These are phyloP conservation scores for Osedax fenrisi DNA, from an alignment of 2,888 invertebrate species.

Conservation along the genomic window DNA sequence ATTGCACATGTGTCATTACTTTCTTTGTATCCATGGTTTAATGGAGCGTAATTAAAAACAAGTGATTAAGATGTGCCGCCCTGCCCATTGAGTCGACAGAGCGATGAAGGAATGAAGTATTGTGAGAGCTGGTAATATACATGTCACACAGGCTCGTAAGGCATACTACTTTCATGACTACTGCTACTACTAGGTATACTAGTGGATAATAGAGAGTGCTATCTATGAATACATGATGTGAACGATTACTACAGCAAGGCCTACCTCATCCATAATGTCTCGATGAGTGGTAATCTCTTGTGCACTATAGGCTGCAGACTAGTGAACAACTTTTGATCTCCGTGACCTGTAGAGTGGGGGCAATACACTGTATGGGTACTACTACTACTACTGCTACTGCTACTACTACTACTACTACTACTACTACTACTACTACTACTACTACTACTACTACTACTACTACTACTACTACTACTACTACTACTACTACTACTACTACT, in stretches of 20 bases:
- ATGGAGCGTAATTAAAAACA: too few relatives aligned
- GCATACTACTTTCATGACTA: too few relatives aligned
- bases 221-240: not conserved
- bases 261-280: slow-evolving; percentile 54
- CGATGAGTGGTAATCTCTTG: not conserved
- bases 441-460: not conserved
- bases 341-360: slow-evolving; percentile 48
- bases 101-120: not conserved
- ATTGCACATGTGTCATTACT: too few relatives aligned
- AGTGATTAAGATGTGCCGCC: too few relatives aligned
- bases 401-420: not conserved
- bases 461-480: not conserved
- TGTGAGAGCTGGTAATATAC: too few relatives aligned
- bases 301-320: slow-evolving; percentile 37
- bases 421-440: not conserved
- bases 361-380: too few relatives aligned
- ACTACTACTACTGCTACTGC: not conserved
- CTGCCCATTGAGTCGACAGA: too few relatives aligned
- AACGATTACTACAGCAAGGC: not conserved
- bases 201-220: too few relatives aligned
- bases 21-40: too few relatives aligned
- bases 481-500: not conserved
- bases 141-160: too few relatives aligned
- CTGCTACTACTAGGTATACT: too few relatives aligned
- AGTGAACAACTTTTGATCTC: slow-evolving; percentile 45